Conservation (phyloP, 2,113 vertebrate species). For the Pandion haliaetus region DNA sequence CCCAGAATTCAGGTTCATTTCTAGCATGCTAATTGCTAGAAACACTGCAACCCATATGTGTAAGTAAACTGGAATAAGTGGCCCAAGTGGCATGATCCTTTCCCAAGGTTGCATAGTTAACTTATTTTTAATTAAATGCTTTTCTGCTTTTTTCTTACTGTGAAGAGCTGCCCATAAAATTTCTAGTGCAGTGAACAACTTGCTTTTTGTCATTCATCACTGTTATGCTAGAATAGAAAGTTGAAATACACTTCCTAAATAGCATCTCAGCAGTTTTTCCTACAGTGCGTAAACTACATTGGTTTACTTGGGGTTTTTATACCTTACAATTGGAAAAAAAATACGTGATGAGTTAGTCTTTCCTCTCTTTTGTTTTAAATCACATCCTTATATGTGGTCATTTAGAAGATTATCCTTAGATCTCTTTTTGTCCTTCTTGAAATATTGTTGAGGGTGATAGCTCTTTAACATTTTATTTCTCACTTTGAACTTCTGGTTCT, state of each 20-base stretch:
- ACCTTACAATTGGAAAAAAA: not conserved
- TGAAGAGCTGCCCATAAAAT: not conserved
- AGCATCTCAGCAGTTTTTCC: not conserved
- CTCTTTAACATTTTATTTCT: not conserved
- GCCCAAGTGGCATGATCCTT: not conserved
- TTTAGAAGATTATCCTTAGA: not conserved
- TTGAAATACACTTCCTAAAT: not conserved
- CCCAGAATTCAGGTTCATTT: not conserved
- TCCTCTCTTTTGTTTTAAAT: not conserved
- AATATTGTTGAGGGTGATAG: not conserved
- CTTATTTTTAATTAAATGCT: not conserved
- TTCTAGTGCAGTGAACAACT: not conserved
- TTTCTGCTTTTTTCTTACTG: not conserved
- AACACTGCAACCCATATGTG: not conserved
- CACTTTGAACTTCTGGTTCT: not conserved
- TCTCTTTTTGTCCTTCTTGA: not conserved
- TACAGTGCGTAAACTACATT: not conserved
- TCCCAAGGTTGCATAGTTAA: not conserved
- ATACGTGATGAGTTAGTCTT: not conserved
- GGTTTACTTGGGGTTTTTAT: not conserved
- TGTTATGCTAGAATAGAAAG: not conserved
- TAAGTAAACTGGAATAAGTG: not conserved
- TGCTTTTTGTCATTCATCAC: not conserved
- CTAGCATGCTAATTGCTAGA: not conserved
- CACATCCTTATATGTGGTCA: not conserved